Evolutionary conservation across 2,797 vertebrate species (phyloP).

Genomic region (Poeciliopsis infans): DNA sequence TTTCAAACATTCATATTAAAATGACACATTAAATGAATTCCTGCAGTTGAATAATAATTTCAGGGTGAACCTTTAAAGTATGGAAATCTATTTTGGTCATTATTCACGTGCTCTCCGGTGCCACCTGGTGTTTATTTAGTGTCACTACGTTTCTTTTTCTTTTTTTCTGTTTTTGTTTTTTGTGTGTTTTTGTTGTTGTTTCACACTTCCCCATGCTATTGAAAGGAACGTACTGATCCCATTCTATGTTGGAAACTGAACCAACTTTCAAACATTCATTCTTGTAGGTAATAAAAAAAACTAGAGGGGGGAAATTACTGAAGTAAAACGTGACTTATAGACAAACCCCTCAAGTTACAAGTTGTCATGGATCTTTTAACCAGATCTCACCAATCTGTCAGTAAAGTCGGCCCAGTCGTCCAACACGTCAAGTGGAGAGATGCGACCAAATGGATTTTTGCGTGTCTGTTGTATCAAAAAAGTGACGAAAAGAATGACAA

Average conservation of each 20-base stretch:
- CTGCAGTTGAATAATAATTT: neutral
- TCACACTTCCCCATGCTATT: neutral
- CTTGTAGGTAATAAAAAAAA: neutral
- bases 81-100: neutral
- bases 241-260: neutral
- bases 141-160: neutral
- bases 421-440: neutral
- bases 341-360: neutral
- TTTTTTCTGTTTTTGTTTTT: too few relatives aligned
- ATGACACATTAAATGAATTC: neutral
- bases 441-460: neutral
- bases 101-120: neutral
- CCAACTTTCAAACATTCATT: neutral
- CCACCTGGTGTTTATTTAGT: neutral
- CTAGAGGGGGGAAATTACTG: neutral
- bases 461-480: neutral
- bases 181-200: too few relatives aligned
- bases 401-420: neutral
- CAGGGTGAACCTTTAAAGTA: neutral
- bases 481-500: conserved; percentile 16
- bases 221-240: neutral
- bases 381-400: neutral
- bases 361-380: conserved; percentile 4
- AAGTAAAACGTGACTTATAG: neutral
- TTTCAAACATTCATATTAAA: neutral